These are phyloP conservation scores for Venusia cambrica DNA, from an alignment of 2,888 invertebrate species.

Conservation along the genomic window DNA sequence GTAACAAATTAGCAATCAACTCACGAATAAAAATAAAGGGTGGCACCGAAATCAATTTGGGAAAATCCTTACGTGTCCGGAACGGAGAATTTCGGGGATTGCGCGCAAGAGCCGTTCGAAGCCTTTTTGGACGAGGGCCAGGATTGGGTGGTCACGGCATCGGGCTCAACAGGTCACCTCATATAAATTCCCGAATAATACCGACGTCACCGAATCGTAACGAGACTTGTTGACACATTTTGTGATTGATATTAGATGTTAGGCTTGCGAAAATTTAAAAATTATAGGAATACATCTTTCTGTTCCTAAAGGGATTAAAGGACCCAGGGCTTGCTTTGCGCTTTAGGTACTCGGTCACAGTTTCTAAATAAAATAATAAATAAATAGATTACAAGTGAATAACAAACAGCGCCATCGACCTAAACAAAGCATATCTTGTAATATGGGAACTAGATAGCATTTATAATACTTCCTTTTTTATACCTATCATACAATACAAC, in stretches of 20 bases:
- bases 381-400: no score
- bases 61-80: conserved; percentile 18
- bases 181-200: conserved; percentile 26
- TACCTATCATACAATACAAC: no score
- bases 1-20: conserved; percentile 19
- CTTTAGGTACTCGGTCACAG: no score
- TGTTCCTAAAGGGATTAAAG: conserved; percentile 22
- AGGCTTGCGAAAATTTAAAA: no score
- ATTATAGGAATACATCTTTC: no score
- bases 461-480: no score
- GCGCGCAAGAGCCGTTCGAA: conserved; percentile 23
- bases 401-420: no score
- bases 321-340: no score
- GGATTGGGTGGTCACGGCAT: conserved; percentile 21
- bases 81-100: conserved; percentile 17
- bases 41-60: conserved; percentile 18
- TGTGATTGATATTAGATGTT: neutral
- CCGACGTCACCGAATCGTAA: conserved; percentile 12
- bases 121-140: conserved; percentile 42
- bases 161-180: conserved; percentile 46
- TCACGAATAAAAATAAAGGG: conserved; percentile 25
- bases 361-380: no score
- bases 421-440: no score
- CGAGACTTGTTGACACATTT: conserved; percentile 3
- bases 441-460: no score